phyloP scores from a whole-genome alignment of 2,888 invertebrate species.

The Eupithecia inturbata region DNA sequence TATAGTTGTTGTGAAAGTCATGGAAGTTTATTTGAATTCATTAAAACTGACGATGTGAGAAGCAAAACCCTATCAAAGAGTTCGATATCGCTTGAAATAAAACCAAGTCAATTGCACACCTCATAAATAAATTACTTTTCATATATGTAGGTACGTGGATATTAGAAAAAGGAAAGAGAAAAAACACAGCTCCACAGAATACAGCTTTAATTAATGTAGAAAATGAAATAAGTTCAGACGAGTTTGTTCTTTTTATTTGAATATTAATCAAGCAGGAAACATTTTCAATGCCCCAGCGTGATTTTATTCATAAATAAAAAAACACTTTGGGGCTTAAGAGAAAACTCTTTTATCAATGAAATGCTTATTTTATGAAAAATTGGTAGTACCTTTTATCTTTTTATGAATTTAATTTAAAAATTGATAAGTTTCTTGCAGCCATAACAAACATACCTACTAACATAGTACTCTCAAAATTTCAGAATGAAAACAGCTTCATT shows the following conservation, averaged over 20 bases:
- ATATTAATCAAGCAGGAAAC: constrained; percentile 34
- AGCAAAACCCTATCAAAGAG: background rate
- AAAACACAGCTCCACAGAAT: constrained; percentile 18
- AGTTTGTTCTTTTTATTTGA: constrained; percentile 32
- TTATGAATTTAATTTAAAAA: background rate
- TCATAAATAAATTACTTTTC: constrained; percentile 14
- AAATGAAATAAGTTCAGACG: constrained; percentile 28
- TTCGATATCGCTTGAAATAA: background rate
- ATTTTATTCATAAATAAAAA: constrained; percentile 29
- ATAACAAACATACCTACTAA: background rate
- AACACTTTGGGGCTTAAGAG: constrained; percentile 15
- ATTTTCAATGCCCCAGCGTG: constrained; percentile 23
- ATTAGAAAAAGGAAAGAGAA: constrained; percentile 17
- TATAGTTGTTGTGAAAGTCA: constrained; percentile 15
- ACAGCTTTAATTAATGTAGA: constrained; percentile 20
- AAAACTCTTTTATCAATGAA: constrained; percentile 1
- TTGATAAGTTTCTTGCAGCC: background rate
- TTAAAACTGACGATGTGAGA: background rate
- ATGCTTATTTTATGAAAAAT: constrained; percentile 7
- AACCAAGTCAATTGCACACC: background rate
- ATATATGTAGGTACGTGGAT: background rate
- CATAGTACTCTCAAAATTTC: background rate
- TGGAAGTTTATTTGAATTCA: background rate
- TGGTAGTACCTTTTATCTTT: background rate
- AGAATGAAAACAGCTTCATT: background rate